phyloP scores from a whole-genome alignment of 2,888 invertebrate genomes.

The Nematopogon swammerdamellus region DNA sequence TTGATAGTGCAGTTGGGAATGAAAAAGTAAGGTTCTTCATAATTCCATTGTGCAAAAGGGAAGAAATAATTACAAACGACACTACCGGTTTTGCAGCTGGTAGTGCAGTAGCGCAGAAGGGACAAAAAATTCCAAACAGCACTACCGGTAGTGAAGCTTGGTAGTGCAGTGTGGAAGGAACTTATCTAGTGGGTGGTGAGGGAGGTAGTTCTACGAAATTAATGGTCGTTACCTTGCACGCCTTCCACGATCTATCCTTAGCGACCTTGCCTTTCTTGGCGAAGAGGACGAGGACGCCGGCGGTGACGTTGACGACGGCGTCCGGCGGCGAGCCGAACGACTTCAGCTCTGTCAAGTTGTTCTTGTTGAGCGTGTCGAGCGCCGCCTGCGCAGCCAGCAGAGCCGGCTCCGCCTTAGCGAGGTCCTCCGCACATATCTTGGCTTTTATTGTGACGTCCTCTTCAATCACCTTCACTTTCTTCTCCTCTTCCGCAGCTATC shows the following conservation, averaged over 20 bases:
- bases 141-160: no score
- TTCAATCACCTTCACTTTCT: constrained; percentile 85
- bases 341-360: constrained; percentile 90
- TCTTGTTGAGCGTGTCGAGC: constrained; percentile 88
- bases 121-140: no score
- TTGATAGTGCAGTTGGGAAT: no score
- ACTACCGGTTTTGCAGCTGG: no score
- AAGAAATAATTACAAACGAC: no score
- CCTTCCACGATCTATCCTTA: constrained; percentile 91
- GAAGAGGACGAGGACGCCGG: constrained; percentile 86
- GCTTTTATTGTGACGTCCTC: constrained; percentile 83
- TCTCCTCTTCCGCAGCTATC: constrained; percentile 77
- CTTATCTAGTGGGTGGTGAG: no score
- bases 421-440: constrained; percentile 83
- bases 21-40: no score
- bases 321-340: constrained; percentile 90
- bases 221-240: constrained; percentile 78
- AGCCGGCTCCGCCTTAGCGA: constrained; percentile 90
- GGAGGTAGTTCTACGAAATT: no score
- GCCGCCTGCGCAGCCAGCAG: constrained; percentile 86
- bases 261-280: constrained; percentile 81
- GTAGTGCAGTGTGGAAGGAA: no score
- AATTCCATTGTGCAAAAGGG: no score
- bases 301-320: constrained; percentile 82
- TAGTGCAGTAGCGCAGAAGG: no score